Conservation (phyloP, 2,113 vertebrate species). For the Rhinichthys klamathensis region DNA sequence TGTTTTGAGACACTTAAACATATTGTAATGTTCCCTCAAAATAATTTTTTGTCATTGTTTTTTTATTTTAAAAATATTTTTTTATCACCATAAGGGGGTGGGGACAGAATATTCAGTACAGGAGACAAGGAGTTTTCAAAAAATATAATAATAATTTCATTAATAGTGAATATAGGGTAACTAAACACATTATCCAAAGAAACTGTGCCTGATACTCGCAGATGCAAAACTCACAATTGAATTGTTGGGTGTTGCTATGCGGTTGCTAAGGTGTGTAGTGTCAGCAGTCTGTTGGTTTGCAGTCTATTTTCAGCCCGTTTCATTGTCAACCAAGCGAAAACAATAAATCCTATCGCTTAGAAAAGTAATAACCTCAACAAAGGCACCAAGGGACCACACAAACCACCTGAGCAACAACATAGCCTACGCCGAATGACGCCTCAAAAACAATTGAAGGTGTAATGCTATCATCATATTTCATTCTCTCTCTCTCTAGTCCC, state of each 20-base stretch:
- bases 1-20: background rate
- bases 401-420: background rate
- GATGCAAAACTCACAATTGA: too few relatives aligned
- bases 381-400: background rate
- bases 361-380: background rate
- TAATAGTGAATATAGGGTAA: background rate
- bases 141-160: background rate
- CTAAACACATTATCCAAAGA: background rate
- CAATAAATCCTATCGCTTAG: background rate
- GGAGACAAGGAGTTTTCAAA: background rate
- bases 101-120: background rate
- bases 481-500: conserved; percentile 69
- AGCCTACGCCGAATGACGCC: background rate
- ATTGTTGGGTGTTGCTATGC: too few relatives aligned
- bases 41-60: too few relatives aligned
- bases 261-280: too few relatives aligned
- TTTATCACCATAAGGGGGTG: too few relatives aligned
- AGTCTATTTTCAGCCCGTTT: background rate
- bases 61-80: too few relatives aligned
- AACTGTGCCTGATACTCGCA: background rate
- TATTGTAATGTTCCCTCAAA: too few relatives aligned
- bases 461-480: background rate
- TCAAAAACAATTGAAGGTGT: background rate
- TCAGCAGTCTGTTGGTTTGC: too few relatives aligned
- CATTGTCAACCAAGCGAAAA: background rate